These are phyloP conservation scores for Bathynomus jamesi DNA, from an alignment of 1,140 invertebrate species.

Conservation along the genomic window DNA sequence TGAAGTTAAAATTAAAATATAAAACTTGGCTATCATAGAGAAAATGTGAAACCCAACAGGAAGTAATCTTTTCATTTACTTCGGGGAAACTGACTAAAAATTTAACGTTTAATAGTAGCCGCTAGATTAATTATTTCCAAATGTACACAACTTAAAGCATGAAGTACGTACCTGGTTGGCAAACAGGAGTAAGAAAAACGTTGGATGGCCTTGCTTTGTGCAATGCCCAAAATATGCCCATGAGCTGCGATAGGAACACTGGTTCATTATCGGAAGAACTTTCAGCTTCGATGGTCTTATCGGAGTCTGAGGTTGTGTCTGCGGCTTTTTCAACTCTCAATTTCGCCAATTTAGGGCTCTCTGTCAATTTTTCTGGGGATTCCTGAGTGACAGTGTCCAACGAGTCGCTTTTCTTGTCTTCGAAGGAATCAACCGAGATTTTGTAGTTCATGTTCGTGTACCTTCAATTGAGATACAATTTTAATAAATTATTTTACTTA, in stretches of 20 bases:
- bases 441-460: background rate
- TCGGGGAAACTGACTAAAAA: too few species aligned
- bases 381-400: background rate
- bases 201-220: slow-evolving; percentile 61
- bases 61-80: too few species aligned
- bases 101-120: too few species aligned
- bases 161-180: slow-evolving; percentile 59
- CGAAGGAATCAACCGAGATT: background rate
- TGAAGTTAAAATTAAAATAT: too few species aligned
- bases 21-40: too few species aligned
- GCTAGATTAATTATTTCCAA: too few species aligned
- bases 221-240: slow-evolving; percentile 51
- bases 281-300: slow-evolving; percentile 19
- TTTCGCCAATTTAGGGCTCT: slow-evolving; percentile 12
- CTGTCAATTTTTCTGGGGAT: background rate
- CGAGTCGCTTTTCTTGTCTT: background rate
- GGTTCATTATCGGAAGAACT: slow-evolving; percentile 15
- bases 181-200: slow-evolving; percentile 67
- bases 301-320: slow-evolving; percentile 23
- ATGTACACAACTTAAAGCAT: too few species aligned
- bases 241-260: slow-evolving; percentile 31
- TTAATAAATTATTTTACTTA: too few species aligned
- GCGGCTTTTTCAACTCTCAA: slow-evolving; percentile 9
- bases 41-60: too few species aligned
- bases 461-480: too few species aligned